These are phyloP conservation scores for Saturnia pavonia DNA, from an alignment of 2,888 invertebrate species.

Conservation along the genomic window DNA sequence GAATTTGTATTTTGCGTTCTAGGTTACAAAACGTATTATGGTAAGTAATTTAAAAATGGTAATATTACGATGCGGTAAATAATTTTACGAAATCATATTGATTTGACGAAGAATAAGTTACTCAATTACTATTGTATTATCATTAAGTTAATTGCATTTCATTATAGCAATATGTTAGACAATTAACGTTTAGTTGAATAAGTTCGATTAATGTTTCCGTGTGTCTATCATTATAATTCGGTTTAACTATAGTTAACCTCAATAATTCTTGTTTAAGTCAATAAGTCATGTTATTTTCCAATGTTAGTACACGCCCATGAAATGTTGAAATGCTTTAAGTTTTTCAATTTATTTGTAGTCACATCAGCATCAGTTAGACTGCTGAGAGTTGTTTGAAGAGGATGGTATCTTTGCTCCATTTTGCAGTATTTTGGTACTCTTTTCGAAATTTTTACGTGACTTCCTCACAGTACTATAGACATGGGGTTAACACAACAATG, in stretches of 20 bases:
- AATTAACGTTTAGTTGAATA: constrained; percentile 2
- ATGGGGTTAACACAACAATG: not conserved
- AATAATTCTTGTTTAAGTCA: constrained; percentile 46
- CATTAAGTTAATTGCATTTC: not conserved
- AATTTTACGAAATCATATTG: not conserved
- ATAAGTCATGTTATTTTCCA: constrained; percentile 44
- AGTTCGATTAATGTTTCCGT: not conserved
- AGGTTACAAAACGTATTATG: not conserved
- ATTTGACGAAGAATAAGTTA: not conserved
- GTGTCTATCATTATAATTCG: not conserved
- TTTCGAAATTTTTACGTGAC: not conserved
- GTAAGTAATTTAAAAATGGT: no score
- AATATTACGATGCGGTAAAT: no score
- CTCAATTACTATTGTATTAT: not conserved
- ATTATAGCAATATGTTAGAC: constrained; percentile 3
- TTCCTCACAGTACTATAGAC: not conserved
- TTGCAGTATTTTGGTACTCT: not conserved
- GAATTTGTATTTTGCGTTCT: not conserved
- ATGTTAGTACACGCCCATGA: constrained; percentile 62
- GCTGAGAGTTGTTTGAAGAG: no score
- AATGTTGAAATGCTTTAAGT: not conserved
- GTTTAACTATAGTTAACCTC: constrained; percentile 41
- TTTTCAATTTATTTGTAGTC: not conserved
- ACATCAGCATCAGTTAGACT: not conserved
- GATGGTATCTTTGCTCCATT: no score